phyloP scores from a whole-genome alignment of 1,140 invertebrate genomes.

The Adoxophyes honmai region DNA sequence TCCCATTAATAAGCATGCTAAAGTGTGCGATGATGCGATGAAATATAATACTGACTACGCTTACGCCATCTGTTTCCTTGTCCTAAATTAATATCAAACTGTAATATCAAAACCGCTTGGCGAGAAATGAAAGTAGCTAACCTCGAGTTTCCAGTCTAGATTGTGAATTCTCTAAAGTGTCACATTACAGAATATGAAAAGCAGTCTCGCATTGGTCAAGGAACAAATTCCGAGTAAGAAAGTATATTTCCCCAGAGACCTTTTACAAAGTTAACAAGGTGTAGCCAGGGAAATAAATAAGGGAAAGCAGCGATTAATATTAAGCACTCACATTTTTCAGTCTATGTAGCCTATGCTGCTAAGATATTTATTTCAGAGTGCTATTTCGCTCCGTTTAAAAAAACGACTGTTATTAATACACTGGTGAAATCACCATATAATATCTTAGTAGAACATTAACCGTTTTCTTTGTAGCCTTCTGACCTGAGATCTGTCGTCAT shows the following conservation, averaged over 20 bases:
- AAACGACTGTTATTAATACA: background rate
- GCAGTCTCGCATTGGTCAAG: slow-evolving; percentile 49
- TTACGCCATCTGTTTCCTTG: no score
- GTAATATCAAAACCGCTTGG: no score
- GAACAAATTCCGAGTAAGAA: slow-evolving; percentile 58
- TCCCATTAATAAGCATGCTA: no score
- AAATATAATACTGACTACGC: no score
- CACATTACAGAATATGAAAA: slow-evolving; percentile 41
- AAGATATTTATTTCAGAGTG: slow-evolving; percentile 2
- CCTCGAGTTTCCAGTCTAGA: background rate
- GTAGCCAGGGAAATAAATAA: slow-evolving; percentile 54
- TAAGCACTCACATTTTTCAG: slow-evolving; percentile 29
- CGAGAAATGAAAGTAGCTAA: no score
- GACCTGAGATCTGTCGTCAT: no score
- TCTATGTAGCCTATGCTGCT: slow-evolving; percentile 1
- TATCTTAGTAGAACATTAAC: no score
- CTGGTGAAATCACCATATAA: background rate
- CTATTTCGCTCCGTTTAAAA: background rate
- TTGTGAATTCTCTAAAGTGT: slow-evolving; percentile 15
- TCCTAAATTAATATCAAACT: no score
- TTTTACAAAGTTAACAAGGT: slow-evolving; percentile 68
- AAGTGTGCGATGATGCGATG: no score
- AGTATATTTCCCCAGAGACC: slow-evolving; percentile 62
- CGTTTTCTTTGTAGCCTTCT: no score
- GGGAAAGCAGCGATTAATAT: slow-evolving; percentile 55